Base-by-base conservation (phyloP, 2,888 invertebrate species). In the Pachliopta kotzebuea region DNA sequence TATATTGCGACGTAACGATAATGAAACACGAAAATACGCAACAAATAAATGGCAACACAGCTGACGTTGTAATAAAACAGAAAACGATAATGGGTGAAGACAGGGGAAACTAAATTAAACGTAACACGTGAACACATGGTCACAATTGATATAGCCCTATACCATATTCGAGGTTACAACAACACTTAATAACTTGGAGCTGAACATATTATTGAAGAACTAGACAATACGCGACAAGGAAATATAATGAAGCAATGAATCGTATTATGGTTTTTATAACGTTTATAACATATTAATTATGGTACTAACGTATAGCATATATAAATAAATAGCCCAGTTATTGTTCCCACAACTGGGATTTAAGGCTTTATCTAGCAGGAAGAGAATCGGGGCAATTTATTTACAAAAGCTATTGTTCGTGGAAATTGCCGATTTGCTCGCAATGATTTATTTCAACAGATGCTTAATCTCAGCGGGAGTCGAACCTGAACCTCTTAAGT, bases 51-150 rank as follows among this genome's bases (percentile, higher is more conserved):
- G 45, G 9, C 23, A 4, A 26, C 45, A 26, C 49, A 58, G 57
- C 45, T 49, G 49, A n/a, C 45, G 57, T 42, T 18, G 57, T 49
- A 58, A 58, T 26, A 58, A 58, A 58, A 45, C 37, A 49, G 18
- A 57, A 45, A n/a, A 45, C 45, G 18, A 57, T 49, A 55, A 55
- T 29, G 37, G 45, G 24, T 21, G 45, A 57, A 18, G 23, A 23
- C 23, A 17, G 42, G 37, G 42, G 18, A n/a, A 57, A 49, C 20
- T 58, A 58, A 58, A 58, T 57, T 18, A 26, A 58, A 49, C 42
- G 50, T 52, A 52, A 52, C 21, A 52, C 50, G 21, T 52, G 50
- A 49, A 49, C 49, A 49, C n/a, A 49, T 49, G 49, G 49, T 20
- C 37, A 49, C 49, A n/a, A 23, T 24, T 57, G 14, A 21, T 21